These are phyloP conservation scores for Dryobotodes eremita DNA, from an alignment of 2,888 invertebrate genomes.

Conservation along the genomic window DNA sequence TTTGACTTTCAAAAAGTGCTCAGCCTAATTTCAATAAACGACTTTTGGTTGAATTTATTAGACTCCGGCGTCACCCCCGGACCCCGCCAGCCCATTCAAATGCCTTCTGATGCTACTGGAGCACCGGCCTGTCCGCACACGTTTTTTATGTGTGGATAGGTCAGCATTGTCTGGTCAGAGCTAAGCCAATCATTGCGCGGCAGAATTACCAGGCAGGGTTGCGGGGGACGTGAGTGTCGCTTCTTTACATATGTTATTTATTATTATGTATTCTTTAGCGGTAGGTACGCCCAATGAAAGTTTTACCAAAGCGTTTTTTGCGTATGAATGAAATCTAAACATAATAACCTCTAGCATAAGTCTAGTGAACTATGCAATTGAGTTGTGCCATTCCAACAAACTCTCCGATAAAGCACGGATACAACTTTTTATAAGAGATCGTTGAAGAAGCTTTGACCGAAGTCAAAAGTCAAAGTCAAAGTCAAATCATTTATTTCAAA, in stretches of 20 bases:
- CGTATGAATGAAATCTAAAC: too few species aligned
- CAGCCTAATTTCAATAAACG: neutral
- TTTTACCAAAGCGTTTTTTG: neutral
- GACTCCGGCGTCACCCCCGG: neutral
- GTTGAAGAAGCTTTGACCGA: neutral
- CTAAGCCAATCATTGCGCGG: neutral
- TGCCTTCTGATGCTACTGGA: neutral
- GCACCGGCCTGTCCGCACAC: neutral
- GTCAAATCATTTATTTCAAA: too few species aligned
- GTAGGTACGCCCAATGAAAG: neutral
- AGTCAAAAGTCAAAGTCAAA: too few species aligned
- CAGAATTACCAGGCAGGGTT: neutral
- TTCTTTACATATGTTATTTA: neutral
- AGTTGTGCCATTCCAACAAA: neutral
- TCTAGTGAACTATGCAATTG: neutral
- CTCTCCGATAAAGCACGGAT: neutral
- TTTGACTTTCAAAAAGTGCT: neutral
- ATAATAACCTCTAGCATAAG: neutral
- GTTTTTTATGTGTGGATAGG: too few species aligned
- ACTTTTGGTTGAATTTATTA: neutral
- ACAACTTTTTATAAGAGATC: neutral
- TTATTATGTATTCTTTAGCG: neutral
- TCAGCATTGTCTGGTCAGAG: neutral
- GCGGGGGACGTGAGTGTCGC: neutral
- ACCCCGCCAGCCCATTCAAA: neutral